phyloP scores from a whole-genome alignment of 2,888 invertebrate species.

The Noctua janthe region DNA sequence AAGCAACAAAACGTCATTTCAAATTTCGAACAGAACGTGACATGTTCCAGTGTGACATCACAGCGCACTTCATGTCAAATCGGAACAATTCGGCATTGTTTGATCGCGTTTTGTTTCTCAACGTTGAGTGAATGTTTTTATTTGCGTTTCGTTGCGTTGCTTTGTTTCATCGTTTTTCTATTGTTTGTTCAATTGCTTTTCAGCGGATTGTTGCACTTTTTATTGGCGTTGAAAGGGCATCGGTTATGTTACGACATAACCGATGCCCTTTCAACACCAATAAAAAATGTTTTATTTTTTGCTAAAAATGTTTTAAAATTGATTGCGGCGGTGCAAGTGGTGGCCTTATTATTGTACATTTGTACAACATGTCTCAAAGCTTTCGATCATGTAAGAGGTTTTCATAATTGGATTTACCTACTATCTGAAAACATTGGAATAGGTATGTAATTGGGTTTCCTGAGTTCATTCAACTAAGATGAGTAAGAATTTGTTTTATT shows the following conservation, averaged over 20 bases:
- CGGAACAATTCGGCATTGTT: constrained; percentile 50
- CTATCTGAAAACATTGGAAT: not conserved
- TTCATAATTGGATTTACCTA: not conserved
- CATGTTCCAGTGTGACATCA: constrained; percentile 41
- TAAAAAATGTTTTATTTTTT: constrained; percentile 6
- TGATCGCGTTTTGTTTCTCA: constrained; percentile 60
- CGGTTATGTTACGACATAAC: constrained; percentile 1
- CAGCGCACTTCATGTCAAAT: constrained; percentile 47
- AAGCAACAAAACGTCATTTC: constrained; percentile 45
- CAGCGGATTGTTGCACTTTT: constrained; percentile 51
- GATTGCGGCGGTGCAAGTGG: not conserved
- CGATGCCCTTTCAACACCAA: too few species aligned
- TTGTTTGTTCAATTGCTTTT: constrained; percentile 56
- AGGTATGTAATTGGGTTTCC: not conserved
- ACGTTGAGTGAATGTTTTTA: constrained; percentile 58
- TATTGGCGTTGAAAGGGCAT: constrained; percentile 37
- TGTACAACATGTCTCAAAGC: not conserved
- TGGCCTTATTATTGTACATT: not conserved
- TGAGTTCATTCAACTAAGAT: not conserved
- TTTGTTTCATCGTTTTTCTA: constrained; percentile 58
- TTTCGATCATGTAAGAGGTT: not conserved
- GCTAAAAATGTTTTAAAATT: not conserved
- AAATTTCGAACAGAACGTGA: constrained; percentile 45
- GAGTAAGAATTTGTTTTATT: not conserved
- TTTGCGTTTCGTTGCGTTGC: constrained; percentile 50